These are phyloP conservation scores for Drosophila kepulauana DNA, from an alignment of 1,140 invertebrate genomes.

Conservation along the genomic window DNA sequence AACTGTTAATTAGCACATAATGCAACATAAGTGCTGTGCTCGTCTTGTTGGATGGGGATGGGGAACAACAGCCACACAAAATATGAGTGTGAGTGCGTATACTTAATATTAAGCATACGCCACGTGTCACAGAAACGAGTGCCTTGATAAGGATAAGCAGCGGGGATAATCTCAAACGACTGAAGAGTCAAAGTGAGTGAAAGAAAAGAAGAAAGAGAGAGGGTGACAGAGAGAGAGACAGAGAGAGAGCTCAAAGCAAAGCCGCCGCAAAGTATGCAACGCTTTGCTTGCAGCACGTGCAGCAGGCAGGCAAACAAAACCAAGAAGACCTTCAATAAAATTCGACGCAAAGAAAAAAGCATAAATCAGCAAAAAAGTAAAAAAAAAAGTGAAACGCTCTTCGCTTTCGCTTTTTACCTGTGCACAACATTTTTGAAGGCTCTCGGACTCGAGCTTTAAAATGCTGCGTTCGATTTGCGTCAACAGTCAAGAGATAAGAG, in stretches of 20 bases:
- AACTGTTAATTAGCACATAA: slow-evolving; percentile 19
- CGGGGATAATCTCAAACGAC: slow-evolving; percentile 9
- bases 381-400: background rate
- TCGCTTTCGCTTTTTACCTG: slow-evolving; percentile 3
- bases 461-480: slow-evolving; percentile 12
- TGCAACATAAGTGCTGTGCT: background rate
- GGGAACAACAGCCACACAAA: background rate
- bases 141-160: slow-evolving; percentile 18
- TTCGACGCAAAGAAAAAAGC: background rate
- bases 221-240: background rate
- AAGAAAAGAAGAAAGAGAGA: background rate
- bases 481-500: background rate
- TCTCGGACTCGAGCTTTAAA: too few relatives aligned
- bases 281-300: slow-evolving; percentile 6
- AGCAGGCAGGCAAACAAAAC: background rate
- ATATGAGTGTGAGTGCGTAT: background rate
- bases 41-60: background rate
- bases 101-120: slow-evolving; percentile 23
- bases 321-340: too few relatives aligned
- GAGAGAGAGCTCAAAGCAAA: slow-evolving; percentile 1
- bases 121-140: slow-evolving; percentile 26
- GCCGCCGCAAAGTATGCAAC: slow-evolving; percentile 39
- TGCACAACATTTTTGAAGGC: background rate
- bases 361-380: slow-evolving; percentile 7
- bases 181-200: background rate